Conservation (phyloP, 2,113 vertebrate species). For the Rhabdomys dilectus region DNA sequence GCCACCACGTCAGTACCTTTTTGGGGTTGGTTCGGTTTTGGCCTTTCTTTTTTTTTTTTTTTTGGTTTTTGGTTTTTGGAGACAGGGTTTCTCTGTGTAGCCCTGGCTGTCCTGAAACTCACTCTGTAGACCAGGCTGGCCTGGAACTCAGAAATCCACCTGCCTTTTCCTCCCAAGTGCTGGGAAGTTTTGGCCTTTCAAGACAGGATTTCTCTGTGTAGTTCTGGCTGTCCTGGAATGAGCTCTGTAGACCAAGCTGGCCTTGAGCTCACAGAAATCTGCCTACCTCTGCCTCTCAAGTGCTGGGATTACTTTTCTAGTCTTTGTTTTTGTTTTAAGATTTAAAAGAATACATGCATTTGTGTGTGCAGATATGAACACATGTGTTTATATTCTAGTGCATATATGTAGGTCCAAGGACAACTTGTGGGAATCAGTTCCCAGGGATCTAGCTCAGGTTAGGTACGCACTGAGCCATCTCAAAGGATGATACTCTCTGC, state of each 20-base stretch:
- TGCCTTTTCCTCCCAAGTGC: not conserved
- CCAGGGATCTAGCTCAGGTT: not conserved
- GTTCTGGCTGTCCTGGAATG: no score
- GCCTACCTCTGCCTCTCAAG: no score
- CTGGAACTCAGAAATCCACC: not conserved
- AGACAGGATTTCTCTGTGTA: no score
- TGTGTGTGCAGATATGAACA: not conserved
- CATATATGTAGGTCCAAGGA: not conserved
- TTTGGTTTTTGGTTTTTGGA: not conserved
- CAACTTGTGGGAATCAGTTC: not conserved
- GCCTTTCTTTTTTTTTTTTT: not conserved
- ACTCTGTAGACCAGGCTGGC: not conserved
- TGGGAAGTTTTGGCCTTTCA: not conserved
- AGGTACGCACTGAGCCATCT: not conserved
- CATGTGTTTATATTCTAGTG: not conserved
- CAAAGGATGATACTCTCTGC: not conserved
- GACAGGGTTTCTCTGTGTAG: not conserved
- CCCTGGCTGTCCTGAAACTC: not conserved
- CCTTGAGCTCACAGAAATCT: no score
- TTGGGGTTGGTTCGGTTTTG: not conserved
- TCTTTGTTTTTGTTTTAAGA: not conserved
- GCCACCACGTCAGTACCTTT: not conserved
- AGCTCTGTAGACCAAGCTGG: no score
- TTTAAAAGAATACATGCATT: not conserved
- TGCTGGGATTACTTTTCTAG: no score